phyloP scores from a whole-genome alignment of 1,140 invertebrate genomes.

The Apis laboriosa region DNA sequence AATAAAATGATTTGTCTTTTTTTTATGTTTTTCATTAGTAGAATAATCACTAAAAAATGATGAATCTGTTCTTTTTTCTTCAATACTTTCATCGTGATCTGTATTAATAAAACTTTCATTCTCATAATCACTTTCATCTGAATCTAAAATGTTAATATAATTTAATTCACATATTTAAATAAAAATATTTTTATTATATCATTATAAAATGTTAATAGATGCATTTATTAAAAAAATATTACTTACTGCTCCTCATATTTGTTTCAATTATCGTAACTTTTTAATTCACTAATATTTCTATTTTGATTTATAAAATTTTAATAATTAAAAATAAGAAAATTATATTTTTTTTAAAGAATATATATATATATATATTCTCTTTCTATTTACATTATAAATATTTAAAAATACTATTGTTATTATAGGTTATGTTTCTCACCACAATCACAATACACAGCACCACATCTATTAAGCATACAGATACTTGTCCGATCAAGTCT shows the following conservation, averaged over 20 bases:
- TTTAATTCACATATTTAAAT: neutral
- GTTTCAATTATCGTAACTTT: neutral
- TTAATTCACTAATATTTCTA: neutral
- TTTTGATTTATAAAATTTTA: neutral
- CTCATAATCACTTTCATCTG: slow-evolving; percentile 32
- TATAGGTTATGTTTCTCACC: slow-evolving; percentile 21
- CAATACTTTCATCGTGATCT: neutral
- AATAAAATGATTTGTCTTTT: no score
- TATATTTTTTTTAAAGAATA: no score
- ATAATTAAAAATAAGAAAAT: neutral
- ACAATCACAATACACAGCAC: no score
- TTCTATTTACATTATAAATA: neutral
- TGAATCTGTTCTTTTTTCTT: neutral
- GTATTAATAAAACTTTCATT: neutral
- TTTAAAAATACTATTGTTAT: neutral
- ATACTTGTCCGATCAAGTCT: no score
- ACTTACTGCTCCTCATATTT: slow-evolving; percentile 28
- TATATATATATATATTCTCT: neutral
- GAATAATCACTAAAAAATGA: neutral
- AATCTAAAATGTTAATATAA: slow-evolving; percentile 6
- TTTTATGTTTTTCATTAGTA: no score
- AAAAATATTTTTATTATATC: neutral
- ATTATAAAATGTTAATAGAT: neutral
- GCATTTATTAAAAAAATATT: neutral
- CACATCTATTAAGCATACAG: no score